phyloP scores from a whole-genome alignment of 2,113 vertebrate species.

The Ivindomyrus marchei region DNA sequence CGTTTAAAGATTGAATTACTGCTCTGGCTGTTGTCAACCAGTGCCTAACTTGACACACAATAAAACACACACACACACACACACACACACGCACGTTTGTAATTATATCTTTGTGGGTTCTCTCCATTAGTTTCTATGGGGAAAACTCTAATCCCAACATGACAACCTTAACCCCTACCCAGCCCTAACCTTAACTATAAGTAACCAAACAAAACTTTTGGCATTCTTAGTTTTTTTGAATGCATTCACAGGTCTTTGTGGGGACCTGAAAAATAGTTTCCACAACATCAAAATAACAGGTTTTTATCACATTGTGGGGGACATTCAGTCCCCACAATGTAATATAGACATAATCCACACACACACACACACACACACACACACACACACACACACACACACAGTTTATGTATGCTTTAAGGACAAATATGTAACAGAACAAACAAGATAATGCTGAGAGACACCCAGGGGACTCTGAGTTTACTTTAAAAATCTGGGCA shows the following conservation, averaged over 20 bases:
- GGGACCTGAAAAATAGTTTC: no score
- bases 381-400: neutral
- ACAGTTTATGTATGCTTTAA: neutral
- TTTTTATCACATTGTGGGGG: no score
- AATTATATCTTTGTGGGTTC: no score
- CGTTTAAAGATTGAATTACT: neutral
- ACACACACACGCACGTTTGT: neutral
- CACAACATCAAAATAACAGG: no score
- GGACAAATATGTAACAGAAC: neutral
- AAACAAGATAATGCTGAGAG: neutral
- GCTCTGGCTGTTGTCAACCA: conserved; percentile 6
- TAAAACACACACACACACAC: conserved; percentile 6
- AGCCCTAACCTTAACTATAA: no score
- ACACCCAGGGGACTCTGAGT: neutral
- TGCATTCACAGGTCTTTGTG: no score
- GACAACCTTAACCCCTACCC: no score
- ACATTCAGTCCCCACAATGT: no score
- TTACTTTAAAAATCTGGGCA: neutral
- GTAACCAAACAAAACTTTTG: no score
- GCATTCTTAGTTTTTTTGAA: no score
- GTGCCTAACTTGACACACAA: neutral
- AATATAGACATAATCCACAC: neutral
- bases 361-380: neutral
- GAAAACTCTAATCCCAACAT: no score
- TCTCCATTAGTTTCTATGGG: no score